Evolutionary conservation across 1,140 invertebrate species (phyloP), one percentile per base, ranked within the genome.

Genomic region (Limonius californicus): DNA sequence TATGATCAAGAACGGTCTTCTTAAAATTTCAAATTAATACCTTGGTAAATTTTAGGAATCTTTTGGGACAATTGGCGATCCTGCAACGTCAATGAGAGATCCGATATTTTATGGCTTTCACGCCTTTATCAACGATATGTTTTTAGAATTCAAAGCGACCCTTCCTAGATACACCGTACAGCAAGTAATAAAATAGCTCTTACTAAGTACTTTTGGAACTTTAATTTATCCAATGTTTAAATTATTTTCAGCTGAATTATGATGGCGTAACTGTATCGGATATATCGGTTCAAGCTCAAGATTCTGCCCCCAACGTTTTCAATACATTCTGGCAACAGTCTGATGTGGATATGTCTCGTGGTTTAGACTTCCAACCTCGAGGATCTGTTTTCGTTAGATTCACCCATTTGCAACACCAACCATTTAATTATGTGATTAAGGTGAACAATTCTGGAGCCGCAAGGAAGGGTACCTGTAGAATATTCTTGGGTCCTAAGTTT

Each of bases 61-160:
- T 1, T 85, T 85, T 58, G 77, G 82, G 9, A 80, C 87, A 0
- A 88, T 85, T 80, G 83, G 79, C 3, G 84, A 85, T 66, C 72
- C 80, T 0, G 79, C 83, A 0, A 85, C 82, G 3, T 82, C 83
- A 2, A 61, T 58, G 54, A 42, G 65, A n/a, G 63, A 63, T 42
- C 61, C 65, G 12, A 77, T 89, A 6, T 92, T 93, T 76, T 93
- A 90, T 74, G 84, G 87, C 72, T 90, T 85, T 85, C 90, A 92
- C 68, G 84, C 87, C 1, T 87, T 85, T 65, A 79, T 92, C n/a
- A 88, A 92, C 68, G 68, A 74, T 9, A 61, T 81, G 4, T 81
- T 81, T 70, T 67, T 77, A 54, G 65, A 74, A 60, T 73, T 75
- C 64, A 80, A 80, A 67, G 62, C 56, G 0, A 76, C 71, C 2